A percentile compares a stretch with the other conserved stretches of the same genome.
These are phyloP conservation scores for Delphinapterus leucas DNA, from an alignment of 2,113 vertebrate species.

Conservation along the genomic window DNA sequence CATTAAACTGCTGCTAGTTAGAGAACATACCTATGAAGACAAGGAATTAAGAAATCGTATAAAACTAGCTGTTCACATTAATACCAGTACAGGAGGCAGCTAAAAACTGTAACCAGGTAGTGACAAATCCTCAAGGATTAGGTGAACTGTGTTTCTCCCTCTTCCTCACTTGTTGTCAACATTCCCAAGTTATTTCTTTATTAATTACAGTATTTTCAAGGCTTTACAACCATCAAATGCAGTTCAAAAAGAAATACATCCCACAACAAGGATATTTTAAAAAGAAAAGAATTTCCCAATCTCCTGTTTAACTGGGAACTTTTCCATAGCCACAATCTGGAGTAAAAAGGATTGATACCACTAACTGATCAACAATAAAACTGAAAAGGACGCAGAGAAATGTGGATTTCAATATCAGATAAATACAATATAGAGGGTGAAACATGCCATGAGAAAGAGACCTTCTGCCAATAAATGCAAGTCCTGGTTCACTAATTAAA, in stretches of 20 bases:
- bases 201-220: neutral
- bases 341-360: neutral
- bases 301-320: neutral
- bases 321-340: neutral
- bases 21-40: neutral
- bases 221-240: neutral
- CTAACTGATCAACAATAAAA: neutral
- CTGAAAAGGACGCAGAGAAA: neutral
- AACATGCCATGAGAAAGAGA: constrained; percentile 39
- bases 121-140: neutral
- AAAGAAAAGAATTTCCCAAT: neutral
- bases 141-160: neutral
- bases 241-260: neutral
- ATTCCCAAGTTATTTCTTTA: neutral
- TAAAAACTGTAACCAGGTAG: neutral
- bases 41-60: constrained; percentile 6
- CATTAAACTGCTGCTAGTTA: constrained; percentile 37
- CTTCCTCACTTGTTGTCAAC: neutral
- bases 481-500: constrained; percentile 52
- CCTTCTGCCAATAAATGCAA: constrained; percentile 60
- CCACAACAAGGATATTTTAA: neutral
- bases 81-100: neutral
- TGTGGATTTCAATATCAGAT: neutral
- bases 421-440: constrained; percentile 31
- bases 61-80: neutral